Percentiles rank a stretch among this genome's conserved stretches.
These are phyloP conservation scores for Ladona fulva DNA, from an alignment of 1,140 invertebrate species.

Conservation along the genomic window DNA sequence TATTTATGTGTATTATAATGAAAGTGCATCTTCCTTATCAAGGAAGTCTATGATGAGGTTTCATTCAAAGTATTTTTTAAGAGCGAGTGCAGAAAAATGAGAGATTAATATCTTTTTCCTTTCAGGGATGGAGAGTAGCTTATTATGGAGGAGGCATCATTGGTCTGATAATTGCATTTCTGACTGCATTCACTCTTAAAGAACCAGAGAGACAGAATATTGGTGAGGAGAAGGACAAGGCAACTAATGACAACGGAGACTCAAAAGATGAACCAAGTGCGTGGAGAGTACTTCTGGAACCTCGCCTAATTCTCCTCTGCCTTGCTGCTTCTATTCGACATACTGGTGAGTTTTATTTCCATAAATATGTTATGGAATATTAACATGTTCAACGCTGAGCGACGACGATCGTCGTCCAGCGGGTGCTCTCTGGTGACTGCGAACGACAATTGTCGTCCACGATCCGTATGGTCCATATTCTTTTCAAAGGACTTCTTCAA, in stretches of 20 bases:
- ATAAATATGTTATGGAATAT: too few relatives aligned
- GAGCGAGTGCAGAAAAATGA: too few relatives aligned
- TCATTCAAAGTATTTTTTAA: too few relatives aligned
- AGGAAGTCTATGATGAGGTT: too few relatives aligned
- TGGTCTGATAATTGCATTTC: constrained; percentile 59
- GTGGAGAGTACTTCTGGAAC: constrained; percentile 64
- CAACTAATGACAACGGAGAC: neutral
- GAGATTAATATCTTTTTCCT: constrained; percentile 16
- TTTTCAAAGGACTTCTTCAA: too few relatives aligned
- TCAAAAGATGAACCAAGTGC: constrained; percentile 38
- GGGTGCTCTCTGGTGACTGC: too few relatives aligned
- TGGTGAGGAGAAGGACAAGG: constrained; percentile 47
- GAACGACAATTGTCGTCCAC: too few relatives aligned
- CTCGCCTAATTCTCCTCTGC: constrained; percentile 69
- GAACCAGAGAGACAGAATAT: constrained; percentile 68
- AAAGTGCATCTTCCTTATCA: too few relatives aligned
- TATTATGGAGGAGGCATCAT: constrained; percentile 77
- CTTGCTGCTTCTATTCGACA: constrained; percentile 83
- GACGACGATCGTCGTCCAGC: too few relatives aligned
- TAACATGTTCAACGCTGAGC: too few relatives aligned
- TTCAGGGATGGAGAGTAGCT: constrained; percentile 76
- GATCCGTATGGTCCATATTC: too few relatives aligned
- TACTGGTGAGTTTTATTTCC: constrained; percentile 50
- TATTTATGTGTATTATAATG: too few relatives aligned
- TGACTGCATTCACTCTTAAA: constrained; percentile 65